Conservation (phyloP, 2,797 vertebrate genomes). For the Eulemur mongoz region DNA sequence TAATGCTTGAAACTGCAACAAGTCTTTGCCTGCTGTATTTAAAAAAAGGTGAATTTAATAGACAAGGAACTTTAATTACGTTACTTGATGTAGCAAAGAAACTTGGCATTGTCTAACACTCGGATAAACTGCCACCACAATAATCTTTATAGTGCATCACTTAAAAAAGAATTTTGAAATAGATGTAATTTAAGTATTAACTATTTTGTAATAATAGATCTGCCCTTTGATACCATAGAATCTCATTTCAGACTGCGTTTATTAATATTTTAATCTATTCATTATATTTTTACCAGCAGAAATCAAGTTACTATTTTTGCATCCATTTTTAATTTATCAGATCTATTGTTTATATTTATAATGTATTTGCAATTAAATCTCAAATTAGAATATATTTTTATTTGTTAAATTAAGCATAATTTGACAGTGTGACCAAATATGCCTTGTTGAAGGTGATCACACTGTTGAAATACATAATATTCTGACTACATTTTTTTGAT, state of each 20-base stretch:
- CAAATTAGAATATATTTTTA: constrained; percentile 51
- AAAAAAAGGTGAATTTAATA: constrained; percentile 61
- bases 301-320: constrained; percentile 57
- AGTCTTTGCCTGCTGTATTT: constrained; percentile 65
- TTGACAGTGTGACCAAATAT: constrained; percentile 15
- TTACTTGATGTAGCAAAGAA: constrained; percentile 67
- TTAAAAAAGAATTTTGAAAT: constrained; percentile 57
- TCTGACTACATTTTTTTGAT: constrained; percentile 37
- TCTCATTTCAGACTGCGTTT: background rate
- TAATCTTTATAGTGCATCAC: constrained; percentile 45
- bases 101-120: constrained; percentile 67
- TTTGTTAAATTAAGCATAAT: constrained; percentile 53
- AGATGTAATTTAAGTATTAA: background rate
- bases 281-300: constrained; percentile 62
- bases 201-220: background rate
- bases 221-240: background rate
- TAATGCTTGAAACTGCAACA: constrained; percentile 62
- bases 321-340: constrained; percentile 47
- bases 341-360: constrained; percentile 71
- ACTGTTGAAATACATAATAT: background rate
- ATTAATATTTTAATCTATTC: constrained; percentile 20
- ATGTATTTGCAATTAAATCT: constrained; percentile 60
- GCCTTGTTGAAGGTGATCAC: constrained; percentile 17
- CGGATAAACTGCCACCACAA: constrained; percentile 60
- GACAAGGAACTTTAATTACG: constrained; percentile 73